phyloP scores from a whole-genome alignment of 2,797 vertebrate species.

The Vultur gryphus region DNA sequence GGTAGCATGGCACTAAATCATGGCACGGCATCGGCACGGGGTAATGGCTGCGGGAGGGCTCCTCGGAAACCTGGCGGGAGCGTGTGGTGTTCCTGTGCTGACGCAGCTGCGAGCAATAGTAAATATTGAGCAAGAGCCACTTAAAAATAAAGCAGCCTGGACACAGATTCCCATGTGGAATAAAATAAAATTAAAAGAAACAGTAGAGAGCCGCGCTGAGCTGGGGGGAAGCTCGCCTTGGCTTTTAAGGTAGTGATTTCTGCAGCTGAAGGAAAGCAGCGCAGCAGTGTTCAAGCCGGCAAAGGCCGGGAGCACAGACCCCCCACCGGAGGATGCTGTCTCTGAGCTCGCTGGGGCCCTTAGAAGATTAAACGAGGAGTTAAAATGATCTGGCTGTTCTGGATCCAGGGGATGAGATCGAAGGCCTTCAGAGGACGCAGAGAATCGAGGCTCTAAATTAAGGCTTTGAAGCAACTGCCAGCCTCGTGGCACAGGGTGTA shows the following conservation, averaged over 20 bases:
- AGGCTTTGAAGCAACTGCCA: slow-evolving; percentile 5
- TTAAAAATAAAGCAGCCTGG: slow-evolving; percentile 37
- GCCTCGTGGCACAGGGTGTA: neutral
- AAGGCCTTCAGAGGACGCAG: neutral
- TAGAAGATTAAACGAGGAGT: slow-evolving; percentile 10
- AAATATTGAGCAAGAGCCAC: slow-evolving; percentile 49
- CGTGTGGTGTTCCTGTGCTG: neutral
- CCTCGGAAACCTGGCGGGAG: neutral
- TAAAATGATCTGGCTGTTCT: neutral
- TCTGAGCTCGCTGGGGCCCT: neutral
- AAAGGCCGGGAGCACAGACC: neutral
- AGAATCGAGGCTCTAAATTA: neutral
- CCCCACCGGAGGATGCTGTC: accelerated
- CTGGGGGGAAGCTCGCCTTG: neutral
- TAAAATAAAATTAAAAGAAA: slow-evolving; percentile 47
- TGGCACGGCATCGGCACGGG: neutral
- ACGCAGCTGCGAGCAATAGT: neutral
- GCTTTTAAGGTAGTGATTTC: neutral
- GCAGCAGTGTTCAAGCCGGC: accelerated
- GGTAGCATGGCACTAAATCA: neutral
- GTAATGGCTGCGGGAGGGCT: neutral
- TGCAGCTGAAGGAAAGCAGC: neutral
- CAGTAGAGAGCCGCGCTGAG: neutral
- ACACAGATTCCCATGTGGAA: neutral
- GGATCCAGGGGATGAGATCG: neutral